Base-by-base conservation (phyloP, 1,140 invertebrate species). In the Diabrotica undecimpunctata region DNA sequence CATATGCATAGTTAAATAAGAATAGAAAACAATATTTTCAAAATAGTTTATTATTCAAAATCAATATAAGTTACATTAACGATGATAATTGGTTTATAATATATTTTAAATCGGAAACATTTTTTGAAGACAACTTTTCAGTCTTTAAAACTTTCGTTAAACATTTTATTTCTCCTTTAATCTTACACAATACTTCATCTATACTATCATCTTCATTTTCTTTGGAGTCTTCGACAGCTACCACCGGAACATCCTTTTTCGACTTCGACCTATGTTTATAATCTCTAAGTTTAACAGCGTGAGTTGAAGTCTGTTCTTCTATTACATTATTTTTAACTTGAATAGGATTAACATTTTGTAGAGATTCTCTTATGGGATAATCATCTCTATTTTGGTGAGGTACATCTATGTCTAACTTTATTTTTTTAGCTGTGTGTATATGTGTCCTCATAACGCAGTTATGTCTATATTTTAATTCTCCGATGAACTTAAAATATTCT, bases 101-200 rank as follows among this genome's bases (percentile, higher is more conserved):
- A 11, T 57, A 51, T 38, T 57, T 56, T 10, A 64, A 35, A 57
- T 64, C 62, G 12, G 62, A 57, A 11, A 50, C 54, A 58, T 64
- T 64, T 55, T 64, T 64, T 12, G 35, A 12, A 46, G 62, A 57
- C 62, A 64, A 50, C 37, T 64, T 64, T 12, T 64, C 62, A 13
- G 62, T 64, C 12, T 64, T 64, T 11, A 58, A 51, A 0, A 57
- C 46, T 6, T 51, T 64, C 55, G 52, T 36, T 35, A 64, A 25
- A 59, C 41, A 57, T 41, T 64, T 64, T 7, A 64, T 54, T 58
- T 64, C 62, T 1, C 62, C 36, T 12, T 64, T 64, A 38, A 64
- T 50, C 10, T 13, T 57, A 35, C 13, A 13, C 36, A 64, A 57
- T 6, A 36, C 56, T 36, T 64, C 62, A 7, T 56, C 38, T 8